phyloP scores from a whole-genome alignment of 2,888 invertebrate genomes.

The Agriopis leucophaearia region DNA sequence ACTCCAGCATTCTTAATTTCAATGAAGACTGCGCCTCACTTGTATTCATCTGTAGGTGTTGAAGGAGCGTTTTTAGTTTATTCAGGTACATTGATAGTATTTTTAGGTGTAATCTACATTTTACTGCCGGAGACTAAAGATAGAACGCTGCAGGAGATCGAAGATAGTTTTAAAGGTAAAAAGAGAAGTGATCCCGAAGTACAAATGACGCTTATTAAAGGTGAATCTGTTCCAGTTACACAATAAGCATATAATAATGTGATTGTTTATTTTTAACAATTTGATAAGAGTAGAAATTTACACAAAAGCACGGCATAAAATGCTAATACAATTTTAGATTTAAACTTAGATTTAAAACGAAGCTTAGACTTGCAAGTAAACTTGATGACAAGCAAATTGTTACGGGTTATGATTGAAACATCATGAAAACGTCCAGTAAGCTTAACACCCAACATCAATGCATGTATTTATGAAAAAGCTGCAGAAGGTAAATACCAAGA shows the following conservation, averaged over 20 bases:
- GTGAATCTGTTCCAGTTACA: conserved; percentile 13
- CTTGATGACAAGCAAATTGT: too few relatives aligned
- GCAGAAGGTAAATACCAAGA: too few relatives aligned
- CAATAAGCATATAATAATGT: conserved; percentile 5
- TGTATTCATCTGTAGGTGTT: conserved; percentile 77
- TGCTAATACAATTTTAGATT: conserved; percentile 12
- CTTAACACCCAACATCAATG: too few relatives aligned
- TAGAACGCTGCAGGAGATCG: conserved; percentile 78
- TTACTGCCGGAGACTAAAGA: conserved; percentile 81
- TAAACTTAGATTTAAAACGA: neutral
- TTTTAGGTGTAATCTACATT: conserved; percentile 69
- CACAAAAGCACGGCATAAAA: conserved; percentile 19
- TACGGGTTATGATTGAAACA: too few relatives aligned
- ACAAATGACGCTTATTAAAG: conserved; percentile 69
- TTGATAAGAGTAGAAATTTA: neutral
- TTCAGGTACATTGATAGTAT: conserved; percentile 70
- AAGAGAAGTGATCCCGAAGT: conserved; percentile 67
- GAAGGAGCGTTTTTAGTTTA: conserved; percentile 80
- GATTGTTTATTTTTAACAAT: conserved; percentile 17
- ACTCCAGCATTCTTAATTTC: conserved; percentile 80
- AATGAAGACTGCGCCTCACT: conserved; percentile 82
- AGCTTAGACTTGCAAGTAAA: conserved; percentile 3
- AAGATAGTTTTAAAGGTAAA: conserved; percentile 78
- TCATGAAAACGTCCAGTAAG: too few relatives aligned
- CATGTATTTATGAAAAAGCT: too few relatives aligned